Evolutionary conservation across 2,113 vertebrate genomes (phyloP).

Genomic region (Aptenodytes patagonicus): DNA sequence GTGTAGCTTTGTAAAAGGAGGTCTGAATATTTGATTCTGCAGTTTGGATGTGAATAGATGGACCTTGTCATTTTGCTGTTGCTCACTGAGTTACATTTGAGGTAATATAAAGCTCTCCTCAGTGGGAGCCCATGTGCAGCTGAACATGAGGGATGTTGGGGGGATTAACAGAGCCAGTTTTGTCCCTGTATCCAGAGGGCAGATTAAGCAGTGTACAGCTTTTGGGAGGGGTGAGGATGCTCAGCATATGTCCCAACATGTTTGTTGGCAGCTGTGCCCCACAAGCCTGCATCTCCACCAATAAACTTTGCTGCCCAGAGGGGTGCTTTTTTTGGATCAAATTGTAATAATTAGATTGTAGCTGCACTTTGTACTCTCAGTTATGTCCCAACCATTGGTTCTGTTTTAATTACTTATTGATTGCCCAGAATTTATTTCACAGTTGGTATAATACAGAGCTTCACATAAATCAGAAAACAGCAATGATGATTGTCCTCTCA

Average conservation of each 20-base stretch:
- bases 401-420: conserved; percentile 63
- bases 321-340: not conserved
- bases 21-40: not conserved
- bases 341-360: conserved; percentile 40
- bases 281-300: not conserved
- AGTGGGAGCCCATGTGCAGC: not conserved
- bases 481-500: not conserved
- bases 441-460: not conserved
- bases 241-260: not conserved
- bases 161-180: not conserved
- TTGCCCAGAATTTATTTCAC: conserved; percentile 29
- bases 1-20: not conserved
- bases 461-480: conserved; percentile 16
- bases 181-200: not conserved
- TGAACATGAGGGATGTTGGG: not conserved
- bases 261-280: not conserved
- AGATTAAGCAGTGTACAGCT: not conserved
- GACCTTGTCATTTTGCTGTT: not conserved
- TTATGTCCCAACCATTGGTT: not conserved
- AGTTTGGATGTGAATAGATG: not conserved
- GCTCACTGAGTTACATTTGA: not conserved
- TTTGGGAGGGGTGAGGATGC: not conserved
- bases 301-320: not conserved
- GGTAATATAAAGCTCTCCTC: not conserved
- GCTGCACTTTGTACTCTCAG: conserved; percentile 3